Percentiles rank a stretch among this genome's conserved stretches.
Conservation (phyloP, 2,113 vertebrate genomes). For the Eulemur macaco region DNA sequence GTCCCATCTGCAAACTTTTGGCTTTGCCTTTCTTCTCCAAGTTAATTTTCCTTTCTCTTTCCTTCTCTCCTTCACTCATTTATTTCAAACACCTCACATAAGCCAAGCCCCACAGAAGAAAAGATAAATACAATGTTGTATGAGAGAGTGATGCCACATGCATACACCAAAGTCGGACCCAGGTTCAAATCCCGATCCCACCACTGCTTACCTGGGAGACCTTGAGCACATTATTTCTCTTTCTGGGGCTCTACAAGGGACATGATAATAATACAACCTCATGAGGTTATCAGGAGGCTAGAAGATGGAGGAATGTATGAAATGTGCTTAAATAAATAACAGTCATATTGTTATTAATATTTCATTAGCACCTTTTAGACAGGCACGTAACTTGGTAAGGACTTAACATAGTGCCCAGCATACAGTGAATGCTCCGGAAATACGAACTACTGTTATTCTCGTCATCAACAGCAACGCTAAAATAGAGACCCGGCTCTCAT, state of each 20-base stretch:
- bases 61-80: not conserved
- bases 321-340: rapidly evolving
- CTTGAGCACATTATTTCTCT: not conserved
- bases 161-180: rapidly evolving
- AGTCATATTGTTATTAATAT: rapidly evolving
- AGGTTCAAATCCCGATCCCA: not conserved
- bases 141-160: rapidly evolving
- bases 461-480: rapidly evolving
- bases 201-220: not conserved
- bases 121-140: rapidly evolving
- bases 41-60: not conserved
- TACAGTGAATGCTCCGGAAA: rapidly evolving
- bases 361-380: no score
- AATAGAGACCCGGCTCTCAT: not conserved
- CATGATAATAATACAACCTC: not conserved
- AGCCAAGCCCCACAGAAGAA: rapidly evolving
- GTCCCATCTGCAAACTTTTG: rapidly evolving
- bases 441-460: rapidly evolving
- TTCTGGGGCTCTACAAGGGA: not conserved
- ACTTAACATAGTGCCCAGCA: rapidly evolving
- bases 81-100: not conserved
- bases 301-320: rapidly evolving
- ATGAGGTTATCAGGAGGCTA: not conserved
- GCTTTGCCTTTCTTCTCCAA: not conserved
- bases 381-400: not conserved